Evolutionary conservation across 2,888 invertebrate species (phyloP), one percentile per base, ranked within the genome.

Genomic region (Troides aeacus): DNA sequence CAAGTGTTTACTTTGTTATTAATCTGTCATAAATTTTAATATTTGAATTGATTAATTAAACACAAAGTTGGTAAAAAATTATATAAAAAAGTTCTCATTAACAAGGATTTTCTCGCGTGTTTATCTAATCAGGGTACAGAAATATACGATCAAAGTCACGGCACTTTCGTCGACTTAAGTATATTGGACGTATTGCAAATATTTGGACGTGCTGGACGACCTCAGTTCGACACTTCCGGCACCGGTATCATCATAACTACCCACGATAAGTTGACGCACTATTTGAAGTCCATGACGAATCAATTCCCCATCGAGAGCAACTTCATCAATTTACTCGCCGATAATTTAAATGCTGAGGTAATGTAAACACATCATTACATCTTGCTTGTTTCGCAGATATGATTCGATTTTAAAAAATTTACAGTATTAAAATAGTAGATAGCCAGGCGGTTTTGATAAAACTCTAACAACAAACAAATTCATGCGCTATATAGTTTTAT

Each of bases 241-340:
- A 96, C 98, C 56, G 99, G 99, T 57, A 96, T 97, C 56, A 99
- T 99, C 70, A 98, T 99, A 63, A 99, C 99, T 0, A 92, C 96
- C 0, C 97, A 98, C 82, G 96, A 97, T 73, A 99, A 99, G 84
- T 93, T 99, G 69, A 95, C 97, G 50, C 98, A 98, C 82, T 99
- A 99, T 83, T 93, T 99, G 69, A 97, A 97, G 0, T 93, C 99
- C 65, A 94, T 99, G 82, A 99, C 98, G 1, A 97, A 98, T 83
- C 99, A 99, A 89, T 97, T 97, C 85, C 99, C 99, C 0, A 99
- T 99, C 73, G 99, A 99, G 88, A 99, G 99, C 81, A 98, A 98
- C 88, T 99, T 99, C 80, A 95, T 98, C 71, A 95, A 95, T 79
- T 95, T 97, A 77, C 89, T 99, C 68, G 96, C 97, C 3, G 99